These are phyloP conservation scores for Corynorhinus townsendii DNA, from an alignment of 2,113 vertebrate species.

Conservation along the genomic window DNA sequence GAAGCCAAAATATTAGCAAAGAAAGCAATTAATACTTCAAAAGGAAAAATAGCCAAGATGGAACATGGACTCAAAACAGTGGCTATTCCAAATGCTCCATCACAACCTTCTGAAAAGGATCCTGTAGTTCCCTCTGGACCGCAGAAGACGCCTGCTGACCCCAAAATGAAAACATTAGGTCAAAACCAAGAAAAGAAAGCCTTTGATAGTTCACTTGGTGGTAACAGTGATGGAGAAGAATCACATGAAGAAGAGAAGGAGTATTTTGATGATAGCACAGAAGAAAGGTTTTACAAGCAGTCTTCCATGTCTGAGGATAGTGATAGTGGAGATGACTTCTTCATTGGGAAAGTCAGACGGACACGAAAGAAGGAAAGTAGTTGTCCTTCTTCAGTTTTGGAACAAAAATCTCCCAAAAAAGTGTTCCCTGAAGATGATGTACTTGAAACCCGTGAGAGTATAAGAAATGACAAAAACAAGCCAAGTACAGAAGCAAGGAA, in stretches of 20 bases:
- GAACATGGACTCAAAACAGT: constrained; percentile 44
- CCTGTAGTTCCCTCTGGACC: constrained; percentile 2
- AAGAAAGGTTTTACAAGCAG: constrained; percentile 94
- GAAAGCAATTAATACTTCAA: constrained; percentile 28
- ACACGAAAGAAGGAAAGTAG: constrained; percentile 84
- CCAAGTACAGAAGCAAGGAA: constrained; percentile 46
- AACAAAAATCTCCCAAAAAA: constrained; percentile 33
- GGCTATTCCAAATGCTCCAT: neutral
- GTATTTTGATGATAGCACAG: constrained; percentile 95
- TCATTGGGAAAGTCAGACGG: constrained; percentile 91
- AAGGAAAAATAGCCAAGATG: constrained; percentile 20
- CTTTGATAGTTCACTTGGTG: neutral
- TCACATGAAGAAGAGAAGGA: constrained; percentile 79
- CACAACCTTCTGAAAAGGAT: constrained; percentile 18
- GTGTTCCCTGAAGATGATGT: constrained; percentile 26
- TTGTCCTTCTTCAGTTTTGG: constrained; percentile 45
- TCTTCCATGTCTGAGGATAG: constrained; percentile 89
- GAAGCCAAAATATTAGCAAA: constrained; percentile 26
- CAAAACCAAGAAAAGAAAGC: constrained; percentile 28
- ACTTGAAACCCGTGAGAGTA: neutral
- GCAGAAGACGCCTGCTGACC: constrained; percentile 19
- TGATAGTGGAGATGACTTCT: constrained; percentile 90
- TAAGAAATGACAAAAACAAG: neutral
- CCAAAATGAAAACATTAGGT: constrained; percentile 45
- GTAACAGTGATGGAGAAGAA: constrained; percentile 79